Conservation (phyloP, 2,888 invertebrate genomes). For the Amblyjoppa fuscipennis region DNA sequence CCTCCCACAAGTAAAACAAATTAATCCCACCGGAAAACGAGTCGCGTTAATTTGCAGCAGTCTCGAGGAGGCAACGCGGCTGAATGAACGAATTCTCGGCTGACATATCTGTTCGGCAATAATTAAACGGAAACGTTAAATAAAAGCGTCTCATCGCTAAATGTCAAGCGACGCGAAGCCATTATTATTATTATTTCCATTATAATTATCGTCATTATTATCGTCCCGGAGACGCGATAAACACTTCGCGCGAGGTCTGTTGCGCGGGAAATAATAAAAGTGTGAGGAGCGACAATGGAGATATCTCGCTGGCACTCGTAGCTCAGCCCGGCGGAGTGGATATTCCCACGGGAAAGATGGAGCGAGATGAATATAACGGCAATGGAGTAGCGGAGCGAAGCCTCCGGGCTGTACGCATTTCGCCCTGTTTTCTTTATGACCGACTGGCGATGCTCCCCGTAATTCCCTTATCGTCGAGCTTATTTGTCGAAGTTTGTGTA, state of each 20-base stretch:
- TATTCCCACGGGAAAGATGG: constrained; percentile 54
- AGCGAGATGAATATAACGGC: constrained; percentile 50
- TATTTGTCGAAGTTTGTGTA: constrained; percentile 56
- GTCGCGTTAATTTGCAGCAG: not conserved
- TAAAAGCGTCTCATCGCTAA: constrained; percentile 14
- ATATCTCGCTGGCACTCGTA: constrained; percentile 46
- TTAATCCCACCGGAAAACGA: not conserved
- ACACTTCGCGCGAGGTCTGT: constrained; percentile 34
- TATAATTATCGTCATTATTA: constrained; percentile 46
- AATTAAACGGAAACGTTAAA: constrained; percentile 20
- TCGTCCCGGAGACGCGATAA: constrained; percentile 45
- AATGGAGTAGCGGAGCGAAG: not conserved
- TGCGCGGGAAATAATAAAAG: constrained; percentile 50
- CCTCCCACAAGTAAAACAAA: not conserved
- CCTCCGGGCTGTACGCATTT: constrained; percentile 19
- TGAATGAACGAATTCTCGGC: not conserved
- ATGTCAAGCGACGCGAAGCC: constrained; percentile 32
- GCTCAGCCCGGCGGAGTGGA: constrained; percentile 9
- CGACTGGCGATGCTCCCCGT: constrained; percentile 26
- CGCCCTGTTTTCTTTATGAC: constrained; percentile 43
- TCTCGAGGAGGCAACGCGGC: constrained; percentile 9
- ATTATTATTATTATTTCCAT: constrained; percentile 51
- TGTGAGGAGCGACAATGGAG: constrained; percentile 48
- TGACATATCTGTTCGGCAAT: constrained; percentile 20
- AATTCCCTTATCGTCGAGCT: constrained; percentile 58